phyloP scores from a whole-genome alignment of 1,140 invertebrate genomes.

The Caenorhabditis brenneri region DNA sequence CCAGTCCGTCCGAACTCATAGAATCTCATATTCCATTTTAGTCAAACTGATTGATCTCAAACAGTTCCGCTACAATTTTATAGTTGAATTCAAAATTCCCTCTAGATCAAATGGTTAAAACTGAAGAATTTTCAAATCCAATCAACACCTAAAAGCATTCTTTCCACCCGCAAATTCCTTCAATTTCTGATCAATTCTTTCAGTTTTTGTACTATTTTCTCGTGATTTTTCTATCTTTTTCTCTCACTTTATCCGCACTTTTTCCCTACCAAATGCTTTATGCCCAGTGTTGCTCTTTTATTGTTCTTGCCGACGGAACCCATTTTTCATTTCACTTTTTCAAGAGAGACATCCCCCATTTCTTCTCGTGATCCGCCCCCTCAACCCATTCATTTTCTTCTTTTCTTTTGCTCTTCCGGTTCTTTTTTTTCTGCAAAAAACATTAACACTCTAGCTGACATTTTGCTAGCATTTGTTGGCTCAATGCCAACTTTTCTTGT shows the following conservation, averaged over 20 bases:
- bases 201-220: neutral
- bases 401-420: neutral
- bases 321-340: slow-evolving; percentile 38
- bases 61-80: no score
- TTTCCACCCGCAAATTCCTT: no score
- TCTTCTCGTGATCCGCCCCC: slow-evolving; percentile 26
- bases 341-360: slow-evolving; percentile 9
- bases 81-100: no score
- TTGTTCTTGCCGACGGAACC: slow-evolving; percentile 24
- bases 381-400: slow-evolving; percentile 26
- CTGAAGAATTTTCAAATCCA: no score
- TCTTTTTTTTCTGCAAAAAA: slow-evolving; percentile 11
- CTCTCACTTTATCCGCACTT: neutral
- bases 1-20: no score
- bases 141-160: no score
- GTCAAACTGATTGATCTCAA: no score
- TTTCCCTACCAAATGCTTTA: neutral
- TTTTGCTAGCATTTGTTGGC: neutral
- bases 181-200: neutral
- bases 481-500: neutral
- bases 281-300: slow-evolving; percentile 17
- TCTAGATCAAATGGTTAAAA: no score
- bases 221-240: neutral
- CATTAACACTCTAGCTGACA: neutral
- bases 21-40: no score